Evolutionary conservation across 2,797 vertebrate genomes (phyloP).

Genomic region (Podargus strigoides): DNA sequence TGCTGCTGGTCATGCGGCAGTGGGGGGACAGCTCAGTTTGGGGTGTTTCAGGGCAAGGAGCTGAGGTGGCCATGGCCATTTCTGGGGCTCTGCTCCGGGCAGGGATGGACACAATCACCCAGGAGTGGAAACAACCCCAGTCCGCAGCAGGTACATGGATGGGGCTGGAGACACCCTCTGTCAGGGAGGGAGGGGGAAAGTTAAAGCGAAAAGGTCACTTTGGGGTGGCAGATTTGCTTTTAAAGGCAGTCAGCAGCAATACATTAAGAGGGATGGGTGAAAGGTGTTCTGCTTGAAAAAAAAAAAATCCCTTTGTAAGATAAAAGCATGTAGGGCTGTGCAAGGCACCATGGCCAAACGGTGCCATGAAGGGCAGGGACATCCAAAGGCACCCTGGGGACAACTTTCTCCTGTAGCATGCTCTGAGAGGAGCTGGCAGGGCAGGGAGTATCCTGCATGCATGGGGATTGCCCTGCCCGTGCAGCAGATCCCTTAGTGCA

Average conservation of each 20-base stretch:
- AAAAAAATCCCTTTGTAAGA: neutral
- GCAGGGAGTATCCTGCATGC: neutral
- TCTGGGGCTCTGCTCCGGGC: neutral
- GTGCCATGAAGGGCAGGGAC: fast-evolving
- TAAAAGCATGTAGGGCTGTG: fast-evolving
- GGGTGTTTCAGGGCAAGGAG: neutral
- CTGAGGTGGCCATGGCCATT: fast-evolving
- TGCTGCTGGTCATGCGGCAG: fast-evolving
- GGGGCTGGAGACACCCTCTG: neutral
- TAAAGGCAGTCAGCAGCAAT: neutral
- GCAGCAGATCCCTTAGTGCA: neutral
- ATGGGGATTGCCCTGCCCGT: neutral
- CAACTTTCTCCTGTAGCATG: fast-evolving
- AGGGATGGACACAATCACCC: fast-evolving
- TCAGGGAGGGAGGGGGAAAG: neutral
- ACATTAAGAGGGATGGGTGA: neutral
- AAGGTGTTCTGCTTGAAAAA: neutral
- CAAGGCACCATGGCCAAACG: neutral
- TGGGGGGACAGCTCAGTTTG: fast-evolving
- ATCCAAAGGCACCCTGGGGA: neutral
- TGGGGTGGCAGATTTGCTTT: neutral
- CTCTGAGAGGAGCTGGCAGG: neutral
- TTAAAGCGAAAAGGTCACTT: neutral
- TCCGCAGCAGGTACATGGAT: fast-evolving
- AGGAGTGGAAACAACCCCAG: neutral